These are phyloP conservation scores for Sula dactylatra DNA, from an alignment of 2,113 vertebrate genomes.

Conservation along the genomic window DNA sequence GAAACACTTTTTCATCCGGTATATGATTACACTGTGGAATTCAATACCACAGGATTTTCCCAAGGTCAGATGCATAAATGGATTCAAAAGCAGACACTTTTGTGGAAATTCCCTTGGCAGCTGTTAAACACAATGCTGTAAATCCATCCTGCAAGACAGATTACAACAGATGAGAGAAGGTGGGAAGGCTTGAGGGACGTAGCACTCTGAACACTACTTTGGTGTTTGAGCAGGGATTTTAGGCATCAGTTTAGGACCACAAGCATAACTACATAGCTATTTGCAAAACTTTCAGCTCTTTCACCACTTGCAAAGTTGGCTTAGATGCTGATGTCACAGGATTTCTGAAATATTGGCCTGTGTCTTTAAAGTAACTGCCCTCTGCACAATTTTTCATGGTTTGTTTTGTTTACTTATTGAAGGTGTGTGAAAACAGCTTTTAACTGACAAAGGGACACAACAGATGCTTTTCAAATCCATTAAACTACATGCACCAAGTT, in stretches of 20 bases:
- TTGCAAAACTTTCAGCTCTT: neutral
- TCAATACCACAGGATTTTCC: neutral
- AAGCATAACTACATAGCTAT: too few relatives aligned
- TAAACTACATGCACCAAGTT: neutral
- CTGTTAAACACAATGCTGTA: neutral
- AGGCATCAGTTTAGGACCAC: neutral
- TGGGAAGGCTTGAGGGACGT: neutral
- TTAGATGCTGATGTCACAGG: neutral
- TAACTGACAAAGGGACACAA: neutral
- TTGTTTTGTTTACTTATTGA: neutral
- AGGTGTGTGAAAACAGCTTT: neutral
- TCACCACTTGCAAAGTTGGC: neutral
- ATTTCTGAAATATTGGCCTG: neutral
- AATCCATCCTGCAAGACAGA: neutral
- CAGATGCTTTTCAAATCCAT: neutral
- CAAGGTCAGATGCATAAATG: neutral
- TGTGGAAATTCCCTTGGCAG: neutral
- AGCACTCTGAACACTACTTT: neutral
- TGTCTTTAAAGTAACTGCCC: neutral
- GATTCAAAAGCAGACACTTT: neutral
- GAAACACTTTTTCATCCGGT: neutral
- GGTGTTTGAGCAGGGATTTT: neutral
- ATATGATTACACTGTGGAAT: neutral
- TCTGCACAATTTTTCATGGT: neutral
- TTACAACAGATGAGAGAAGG: neutral